phyloP scores from a whole-genome alignment of 2,113 vertebrate species.

The Pteruthius melanotis region DNA sequence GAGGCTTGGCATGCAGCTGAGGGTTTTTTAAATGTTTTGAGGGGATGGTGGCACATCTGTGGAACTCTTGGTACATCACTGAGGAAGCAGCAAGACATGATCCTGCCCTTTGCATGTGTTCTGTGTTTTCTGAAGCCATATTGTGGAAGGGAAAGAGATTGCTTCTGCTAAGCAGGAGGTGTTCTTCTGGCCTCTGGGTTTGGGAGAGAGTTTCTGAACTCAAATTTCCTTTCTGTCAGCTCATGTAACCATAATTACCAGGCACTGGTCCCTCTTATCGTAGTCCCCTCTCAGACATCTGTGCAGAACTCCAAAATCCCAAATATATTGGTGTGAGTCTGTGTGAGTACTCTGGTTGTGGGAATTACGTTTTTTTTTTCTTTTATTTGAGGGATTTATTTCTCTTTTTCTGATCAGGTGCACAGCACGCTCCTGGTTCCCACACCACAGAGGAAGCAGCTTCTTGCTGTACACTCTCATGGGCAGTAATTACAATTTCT shows the following conservation, averaged over 20 bases:
- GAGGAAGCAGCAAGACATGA: background rate
- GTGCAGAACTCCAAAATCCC: background rate
- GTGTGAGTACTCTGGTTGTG: background rate
- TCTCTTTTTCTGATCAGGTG: constrained; percentile 36
- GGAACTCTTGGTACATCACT: background rate
- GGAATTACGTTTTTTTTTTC: background rate
- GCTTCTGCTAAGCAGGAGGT: background rate
- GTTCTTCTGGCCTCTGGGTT: background rate
- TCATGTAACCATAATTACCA: background rate
- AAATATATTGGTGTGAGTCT: background rate
- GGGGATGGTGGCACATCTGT: background rate
- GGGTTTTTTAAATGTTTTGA: rapidly evolving
- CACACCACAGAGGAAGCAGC: constrained; percentile 52
- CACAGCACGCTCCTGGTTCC: constrained; percentile 35
- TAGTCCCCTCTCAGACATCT: constrained; percentile 1
- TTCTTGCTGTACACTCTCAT: constrained; percentile 60
- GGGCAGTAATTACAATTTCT: constrained; percentile 74
- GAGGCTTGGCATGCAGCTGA: background rate
- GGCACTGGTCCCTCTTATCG: background rate
- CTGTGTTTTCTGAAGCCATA: background rate
- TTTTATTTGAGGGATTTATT: background rate
- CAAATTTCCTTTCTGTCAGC: constrained; percentile 26
- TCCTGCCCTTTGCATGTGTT: background rate
- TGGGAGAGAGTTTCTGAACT: background rate
- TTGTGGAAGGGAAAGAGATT: background rate